phyloP scores from a whole-genome alignment of 2,797 vertebrate species.

The Pangasius larnaudii region DNA sequence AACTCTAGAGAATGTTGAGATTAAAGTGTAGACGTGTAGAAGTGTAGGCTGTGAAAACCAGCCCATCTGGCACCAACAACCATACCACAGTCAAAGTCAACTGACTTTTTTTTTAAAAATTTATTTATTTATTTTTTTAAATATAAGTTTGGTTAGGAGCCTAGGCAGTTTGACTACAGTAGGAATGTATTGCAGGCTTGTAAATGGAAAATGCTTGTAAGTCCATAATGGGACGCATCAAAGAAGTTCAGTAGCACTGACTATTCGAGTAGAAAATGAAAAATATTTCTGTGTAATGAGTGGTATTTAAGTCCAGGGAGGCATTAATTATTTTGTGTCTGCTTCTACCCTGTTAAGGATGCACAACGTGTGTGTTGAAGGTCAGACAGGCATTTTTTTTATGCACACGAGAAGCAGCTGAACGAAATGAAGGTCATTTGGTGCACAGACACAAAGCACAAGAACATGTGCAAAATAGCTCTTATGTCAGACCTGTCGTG shows the following conservation, averaged over 20 bases:
- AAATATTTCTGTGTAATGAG: not conserved
- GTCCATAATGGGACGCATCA: not conserved
- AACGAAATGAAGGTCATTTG: slow-evolving; percentile 17
- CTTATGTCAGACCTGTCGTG: not conserved
- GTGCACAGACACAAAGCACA: not conserved
- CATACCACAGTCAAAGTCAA: not conserved
- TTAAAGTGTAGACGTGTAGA: too few relatives aligned
- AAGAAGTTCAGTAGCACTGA: not conserved
- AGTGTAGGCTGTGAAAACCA: not conserved
- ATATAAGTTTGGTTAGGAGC: not conserved
- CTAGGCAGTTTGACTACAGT: not conserved
- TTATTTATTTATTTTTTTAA: too few relatives aligned
- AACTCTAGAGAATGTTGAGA: not conserved
- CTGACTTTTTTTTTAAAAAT: too few relatives aligned
- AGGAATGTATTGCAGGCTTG: not conserved
- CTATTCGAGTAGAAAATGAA: not conserved
- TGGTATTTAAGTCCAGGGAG: slow-evolving; percentile 13
- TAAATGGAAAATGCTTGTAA: not conserved
- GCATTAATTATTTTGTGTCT: slow-evolving; percentile 22
- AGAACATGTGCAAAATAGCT: slow-evolving; percentile 13
- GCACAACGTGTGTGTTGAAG: not conserved
- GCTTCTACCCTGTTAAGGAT: not conserved
- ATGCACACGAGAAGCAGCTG: not conserved
- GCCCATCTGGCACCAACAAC: not conserved
- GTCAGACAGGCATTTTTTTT: not conserved